Evolutionary conservation across 92 coral and sea anemone genomes (phyloP).

Genomic region (Paragorgia papillata): DNA sequence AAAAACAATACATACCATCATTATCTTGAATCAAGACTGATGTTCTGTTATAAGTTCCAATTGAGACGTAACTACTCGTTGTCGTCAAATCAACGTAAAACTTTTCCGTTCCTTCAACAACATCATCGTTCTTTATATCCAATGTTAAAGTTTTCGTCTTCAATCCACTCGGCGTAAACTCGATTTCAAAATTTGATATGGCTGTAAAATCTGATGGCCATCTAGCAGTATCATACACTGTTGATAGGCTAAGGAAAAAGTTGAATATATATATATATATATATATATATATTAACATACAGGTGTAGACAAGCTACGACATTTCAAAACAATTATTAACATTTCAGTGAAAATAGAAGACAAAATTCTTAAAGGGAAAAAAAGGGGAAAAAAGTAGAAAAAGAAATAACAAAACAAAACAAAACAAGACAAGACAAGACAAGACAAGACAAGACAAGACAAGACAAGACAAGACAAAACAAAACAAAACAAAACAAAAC

Average conservation of each 20-base stretch:
- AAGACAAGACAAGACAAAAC: no score
- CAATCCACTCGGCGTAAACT: conserved; percentile 16
- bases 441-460: no score
- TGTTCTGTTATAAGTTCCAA: conserved; percentile 9
- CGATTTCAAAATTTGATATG: background rate
- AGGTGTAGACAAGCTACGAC: no score
- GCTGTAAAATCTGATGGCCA: conserved; percentile 29
- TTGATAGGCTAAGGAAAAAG: background rate
- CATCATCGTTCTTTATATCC: conserved; percentile 7
- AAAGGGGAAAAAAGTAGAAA: no score
- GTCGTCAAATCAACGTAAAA: conserved; percentile 4
- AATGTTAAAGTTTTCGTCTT: background rate
- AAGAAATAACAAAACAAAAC: no score
- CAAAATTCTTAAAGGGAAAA: no score
- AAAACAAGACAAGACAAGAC: no score
- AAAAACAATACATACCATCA: conserved; percentile 15
- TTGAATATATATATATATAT: background rate
- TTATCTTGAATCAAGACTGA: conserved; percentile 2
- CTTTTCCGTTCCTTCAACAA: conserved; percentile 23
- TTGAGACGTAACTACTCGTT: conserved; percentile 1
- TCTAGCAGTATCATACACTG: background rate
- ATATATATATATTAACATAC: no score
- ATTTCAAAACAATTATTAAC: no score
- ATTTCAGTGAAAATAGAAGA: no score
- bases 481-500: no score